phyloP scores from a whole-genome alignment of 2,888 invertebrate genomes.

The Calameuta idolon region DNA sequence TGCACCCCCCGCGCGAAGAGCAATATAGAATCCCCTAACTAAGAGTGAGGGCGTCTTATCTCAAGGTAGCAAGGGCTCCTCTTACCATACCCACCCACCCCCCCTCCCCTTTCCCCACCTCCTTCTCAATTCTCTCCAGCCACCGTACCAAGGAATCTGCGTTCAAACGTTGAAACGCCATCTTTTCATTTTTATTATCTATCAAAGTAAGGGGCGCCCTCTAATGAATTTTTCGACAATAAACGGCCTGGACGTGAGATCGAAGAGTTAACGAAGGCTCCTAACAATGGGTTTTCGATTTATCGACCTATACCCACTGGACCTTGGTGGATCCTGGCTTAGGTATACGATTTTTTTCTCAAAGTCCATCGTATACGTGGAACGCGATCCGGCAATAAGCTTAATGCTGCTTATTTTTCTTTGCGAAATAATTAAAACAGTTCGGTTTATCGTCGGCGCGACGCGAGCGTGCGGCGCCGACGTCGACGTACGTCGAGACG shows the following conservation, averaged over 20 bases:
- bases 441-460: background rate
- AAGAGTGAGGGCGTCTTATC: constrained; percentile 21
- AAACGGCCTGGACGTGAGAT: background rate
- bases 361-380: background rate
- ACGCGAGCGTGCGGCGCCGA: background rate
- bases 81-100: background rate
- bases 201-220: background rate
- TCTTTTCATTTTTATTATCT: background rate
- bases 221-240: background rate
- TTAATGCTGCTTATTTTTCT: background rate
- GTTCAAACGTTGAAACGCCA: background rate
- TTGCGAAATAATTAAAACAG: background rate
- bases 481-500: background rate
- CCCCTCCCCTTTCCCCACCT: background rate
- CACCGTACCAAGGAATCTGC: background rate
- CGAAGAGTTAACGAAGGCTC: background rate
- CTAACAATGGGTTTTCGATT: background rate
- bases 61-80: constrained; percentile 10
- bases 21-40: constrained; percentile 22
- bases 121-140: background rate
- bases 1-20: constrained; percentile 9
- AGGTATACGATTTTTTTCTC: background rate
- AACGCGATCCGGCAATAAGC: background rate
- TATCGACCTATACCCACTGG: background rate
- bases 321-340: background rate